Evolutionary conservation across 1,140 invertebrate species (phyloP), one percentile per base, ranked within the genome.

Genomic region (Helicoverpa zea): DNA sequence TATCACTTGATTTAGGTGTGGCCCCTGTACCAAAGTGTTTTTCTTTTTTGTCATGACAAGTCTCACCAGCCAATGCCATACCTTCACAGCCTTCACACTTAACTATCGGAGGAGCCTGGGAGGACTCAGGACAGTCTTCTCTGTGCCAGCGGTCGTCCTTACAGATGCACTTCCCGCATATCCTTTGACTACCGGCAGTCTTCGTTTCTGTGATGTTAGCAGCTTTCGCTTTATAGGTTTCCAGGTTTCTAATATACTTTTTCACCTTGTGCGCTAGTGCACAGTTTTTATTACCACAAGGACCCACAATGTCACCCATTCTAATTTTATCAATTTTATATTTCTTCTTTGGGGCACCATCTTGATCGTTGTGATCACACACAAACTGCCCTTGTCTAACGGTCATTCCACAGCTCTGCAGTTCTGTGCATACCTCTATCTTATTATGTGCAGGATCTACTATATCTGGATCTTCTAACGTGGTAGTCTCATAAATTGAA

Each of bases 201-300:
- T 90, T 90, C n/a, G 81, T 88, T 58, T 78, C 89, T 7, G 80
- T 74, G n/a, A 87, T 75, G 56, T 81, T 76, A 56, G 85, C 87
- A 82, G 84, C 83, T 54, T 90, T 87, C 83, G 83, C 83, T 85
- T 93, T 94, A 72, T 95, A 95, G 7, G 85, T 83, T n/a, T 94
- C 92, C 68, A 94, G 78, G 72, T 91, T 91, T 87, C 94, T 89
- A 63, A 95, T 91, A 82, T 95, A 95, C 7, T 79, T 90, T 84
- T 80, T 92, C 16, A 95, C 88, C 88, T 92, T 95, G 79, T 95
- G 94, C 43, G 92, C 91, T 75, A 95, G 82, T 43, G 88, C 78
- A 86, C 94, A 95, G 35, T 92, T 95, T 7, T 86, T 51, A 85
- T 95, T 95, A 59, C 94, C 94, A 86, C 94, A 95, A 43, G 94